phyloP scores from a whole-genome alignment of 2,888 invertebrate genomes.

The Bhutanitis thaidina region DNA sequence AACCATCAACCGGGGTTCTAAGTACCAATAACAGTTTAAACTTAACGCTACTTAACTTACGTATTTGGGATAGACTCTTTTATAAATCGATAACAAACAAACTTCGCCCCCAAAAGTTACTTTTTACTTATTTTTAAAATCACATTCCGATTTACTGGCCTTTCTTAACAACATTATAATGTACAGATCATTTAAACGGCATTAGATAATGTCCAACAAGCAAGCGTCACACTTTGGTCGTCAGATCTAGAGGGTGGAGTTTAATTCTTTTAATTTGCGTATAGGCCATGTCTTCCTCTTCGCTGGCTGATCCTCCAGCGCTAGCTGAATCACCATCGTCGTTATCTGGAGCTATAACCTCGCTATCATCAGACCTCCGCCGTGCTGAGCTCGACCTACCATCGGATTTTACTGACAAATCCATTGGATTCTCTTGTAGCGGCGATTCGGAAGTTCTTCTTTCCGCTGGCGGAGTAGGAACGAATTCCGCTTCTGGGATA shows the following conservation, averaged over 20 bases:
- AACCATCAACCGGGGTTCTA: conserved; percentile 58
- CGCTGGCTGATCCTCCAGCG: conserved; percentile 67
- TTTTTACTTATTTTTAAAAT: conserved; percentile 60
- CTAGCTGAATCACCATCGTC: conserved; percentile 69
- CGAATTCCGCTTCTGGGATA: conserved; percentile 76
- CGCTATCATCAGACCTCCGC: conserved; percentile 73
- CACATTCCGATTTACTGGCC: conserved; percentile 77
- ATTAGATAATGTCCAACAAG: conserved; percentile 32
- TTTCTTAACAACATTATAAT: conserved; percentile 46
- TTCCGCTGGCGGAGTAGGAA: conserved; percentile 62
- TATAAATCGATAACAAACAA: conserved; percentile 68
- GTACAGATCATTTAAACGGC: conserved; percentile 39
- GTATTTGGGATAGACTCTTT: conserved; percentile 79
- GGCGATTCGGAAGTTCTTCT: conserved; percentile 76
- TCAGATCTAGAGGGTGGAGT: conserved; percentile 82
- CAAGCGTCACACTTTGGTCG: conserved; percentile 83
- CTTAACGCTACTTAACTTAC: conserved; percentile 63
- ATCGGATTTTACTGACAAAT: conserved; percentile 86
- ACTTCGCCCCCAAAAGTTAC: conserved; percentile 40
- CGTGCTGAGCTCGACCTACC: conserved; percentile 78
- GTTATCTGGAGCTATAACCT: conserved; percentile 63
- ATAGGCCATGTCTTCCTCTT: conserved; percentile 75
- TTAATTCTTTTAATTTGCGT: conserved; percentile 80
- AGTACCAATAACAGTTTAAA: conserved; percentile 54
- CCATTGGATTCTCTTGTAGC: conserved; percentile 88